Evolutionary conservation across 2,888 invertebrate genomes (phyloP), one percentile per base, ranked within the genome.

Genomic region (Desoria tigrina): DNA sequence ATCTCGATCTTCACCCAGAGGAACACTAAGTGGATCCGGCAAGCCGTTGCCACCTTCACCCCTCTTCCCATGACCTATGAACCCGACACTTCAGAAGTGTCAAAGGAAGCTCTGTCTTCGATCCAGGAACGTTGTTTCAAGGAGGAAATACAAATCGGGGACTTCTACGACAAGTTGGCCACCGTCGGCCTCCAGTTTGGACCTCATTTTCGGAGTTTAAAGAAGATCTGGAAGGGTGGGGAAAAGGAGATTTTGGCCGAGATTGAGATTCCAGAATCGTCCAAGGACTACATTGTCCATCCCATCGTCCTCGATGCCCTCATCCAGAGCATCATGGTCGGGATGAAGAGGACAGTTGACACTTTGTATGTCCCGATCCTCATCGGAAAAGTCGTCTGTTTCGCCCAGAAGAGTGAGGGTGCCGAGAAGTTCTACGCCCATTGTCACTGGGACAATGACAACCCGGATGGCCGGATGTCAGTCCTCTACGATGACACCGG

Each of bases 281-380:
- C 64, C 6, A 55, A 65, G 14, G 53, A 63, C 14, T 71, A 71
- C 61, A 59, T 71, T 7, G 62, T 65, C 11, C 73, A 73, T 42
- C 73, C 73, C 0, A 66, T 73, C 11, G 58, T 69, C 2, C 28
- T 73, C 27, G 71, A 71, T 37, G 69, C 69, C 0, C 50, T 71
- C 21, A 69, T 71, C n/a, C 71, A 71, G 49, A 66, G 65, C 26
- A 65, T 65, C 21, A 66, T 63, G 57, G 42, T 65, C 18, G 59
- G 58, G 21, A 59, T 58, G 53, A 60, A 42, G 42, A 61, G 45
- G 45, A 16, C 45, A 11, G 54, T 61, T 3, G 50, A 65, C 23
- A 54, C 62, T 1, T 61, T 72, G 2, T 69, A 56, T 50, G 63
- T 73, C 14, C 70, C 73, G 1, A 63, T 71, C 2, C 45, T 55